Conservation (phyloP, 2,888 invertebrate species). For the Eilema griseolum region DNA sequence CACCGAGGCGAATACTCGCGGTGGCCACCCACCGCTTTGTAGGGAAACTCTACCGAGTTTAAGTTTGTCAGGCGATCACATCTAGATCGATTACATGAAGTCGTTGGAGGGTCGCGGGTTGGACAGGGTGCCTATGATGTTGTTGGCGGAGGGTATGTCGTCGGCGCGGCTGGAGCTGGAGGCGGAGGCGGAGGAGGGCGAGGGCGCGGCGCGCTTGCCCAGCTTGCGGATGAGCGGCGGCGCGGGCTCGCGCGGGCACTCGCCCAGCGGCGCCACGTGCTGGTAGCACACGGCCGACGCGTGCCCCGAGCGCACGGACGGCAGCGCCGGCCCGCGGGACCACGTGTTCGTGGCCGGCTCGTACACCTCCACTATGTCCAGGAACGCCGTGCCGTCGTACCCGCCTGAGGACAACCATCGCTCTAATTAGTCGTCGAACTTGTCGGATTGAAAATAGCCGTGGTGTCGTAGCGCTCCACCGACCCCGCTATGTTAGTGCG, state of each 20-base stretch:
- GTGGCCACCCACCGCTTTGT: background rate
- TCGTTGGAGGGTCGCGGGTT: constrained; percentile 59
- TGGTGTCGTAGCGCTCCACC: too few relatives aligned
- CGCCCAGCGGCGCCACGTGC: constrained; percentile 86
- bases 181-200: constrained; percentile 32
- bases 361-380: constrained; percentile 95
- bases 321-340: constrained; percentile 92
- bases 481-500: too few relatives aligned
- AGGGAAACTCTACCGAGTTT: background rate
- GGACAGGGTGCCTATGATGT: constrained; percentile 76
- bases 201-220: constrained; percentile 50
- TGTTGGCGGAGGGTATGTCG: constrained; percentile 75
- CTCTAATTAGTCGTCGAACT: background rate
- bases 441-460: background rate
- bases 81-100: constrained; percentile 39
- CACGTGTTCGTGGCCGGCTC: constrained; percentile 92
- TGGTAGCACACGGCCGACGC: constrained; percentile 96
- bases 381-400: constrained; percentile 95
- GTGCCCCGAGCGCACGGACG: constrained; percentile 96
- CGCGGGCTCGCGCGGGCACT: constrained; percentile 42
- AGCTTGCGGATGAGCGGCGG: constrained; percentile 58
- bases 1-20: background rate
- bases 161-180: constrained; percentile 51
- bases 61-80: background rate
- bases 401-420: constrained; percentile 88